phyloP scores from a whole-genome alignment of 1,140 invertebrate species.

The Calosoma granatense region DNA sequence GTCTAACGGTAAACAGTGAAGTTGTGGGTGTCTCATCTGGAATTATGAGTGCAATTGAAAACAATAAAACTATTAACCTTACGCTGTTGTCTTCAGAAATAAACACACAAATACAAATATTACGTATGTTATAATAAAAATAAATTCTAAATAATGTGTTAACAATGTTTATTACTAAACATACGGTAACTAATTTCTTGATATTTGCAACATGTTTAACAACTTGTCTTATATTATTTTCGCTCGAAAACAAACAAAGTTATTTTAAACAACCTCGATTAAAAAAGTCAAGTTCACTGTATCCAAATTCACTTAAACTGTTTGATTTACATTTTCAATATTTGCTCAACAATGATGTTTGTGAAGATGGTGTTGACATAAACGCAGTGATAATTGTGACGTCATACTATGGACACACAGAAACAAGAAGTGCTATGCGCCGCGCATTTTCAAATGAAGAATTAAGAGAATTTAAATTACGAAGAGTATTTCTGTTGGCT shows the following conservation, averaged over 20 bases:
- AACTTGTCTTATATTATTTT: slow-evolving; percentile 35
- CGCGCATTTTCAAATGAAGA: slow-evolving; percentile 47
- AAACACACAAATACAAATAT: too few species aligned
- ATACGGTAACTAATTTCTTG: slow-evolving; percentile 31
- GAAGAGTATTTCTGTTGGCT: slow-evolving; percentile 63
- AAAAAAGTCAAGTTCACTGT: slow-evolving; percentile 14
- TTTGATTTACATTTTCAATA: slow-evolving; percentile 18
- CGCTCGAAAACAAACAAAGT: slow-evolving; percentile 35
- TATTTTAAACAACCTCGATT: slow-evolving; percentile 29
- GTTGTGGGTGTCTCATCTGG: too few species aligned
- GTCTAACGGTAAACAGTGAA: too few species aligned
- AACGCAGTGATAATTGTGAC: slow-evolving; percentile 55
- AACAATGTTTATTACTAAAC: slow-evolving; percentile 25
- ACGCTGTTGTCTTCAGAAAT: too few species aligned
- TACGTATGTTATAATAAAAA: too few species aligned
- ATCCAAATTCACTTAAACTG: slow-evolving; percentile 9
- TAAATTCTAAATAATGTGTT: background rate
- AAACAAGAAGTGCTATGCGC: slow-evolving; percentile 56
- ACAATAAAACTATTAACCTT: too few species aligned
- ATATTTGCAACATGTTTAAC: slow-evolving; percentile 29
- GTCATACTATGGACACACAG: slow-evolving; percentile 61
- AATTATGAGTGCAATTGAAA: too few species aligned
- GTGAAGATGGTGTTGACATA: slow-evolving; percentile 11
- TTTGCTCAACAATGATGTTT: slow-evolving; percentile 13
- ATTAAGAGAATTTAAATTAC: slow-evolving; percentile 43